Conservation (phyloP, 1,140 invertebrate genomes). For the Brachionus plicatilis region DNA sequence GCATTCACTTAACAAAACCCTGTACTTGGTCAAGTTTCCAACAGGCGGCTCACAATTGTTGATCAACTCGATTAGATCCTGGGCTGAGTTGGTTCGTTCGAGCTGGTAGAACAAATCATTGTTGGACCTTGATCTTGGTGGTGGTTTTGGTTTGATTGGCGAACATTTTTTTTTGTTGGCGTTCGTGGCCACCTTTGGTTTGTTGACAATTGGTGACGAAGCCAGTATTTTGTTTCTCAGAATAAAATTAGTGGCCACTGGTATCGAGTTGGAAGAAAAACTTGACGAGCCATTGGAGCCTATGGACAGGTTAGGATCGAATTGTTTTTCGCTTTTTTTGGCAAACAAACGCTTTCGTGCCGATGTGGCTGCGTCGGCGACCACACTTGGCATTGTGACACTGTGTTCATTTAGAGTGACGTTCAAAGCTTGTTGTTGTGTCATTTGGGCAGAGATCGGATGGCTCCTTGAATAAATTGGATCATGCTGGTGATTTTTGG, state of each 20-base stretch:
- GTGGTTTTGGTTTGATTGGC: neutral
- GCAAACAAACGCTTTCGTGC: neutral
- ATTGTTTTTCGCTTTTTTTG: slow-evolving; percentile 38
- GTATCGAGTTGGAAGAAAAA: neutral
- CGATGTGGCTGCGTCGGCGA: neutral
- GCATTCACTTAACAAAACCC: slow-evolving; percentile 11
- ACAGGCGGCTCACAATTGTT: slow-evolving; percentile 13
- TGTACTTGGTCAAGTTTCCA: neutral
- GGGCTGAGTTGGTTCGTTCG: slow-evolving; percentile 19
- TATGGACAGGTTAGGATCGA: neutral
- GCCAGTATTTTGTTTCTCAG: neutral
- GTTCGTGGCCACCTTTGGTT: neutral
- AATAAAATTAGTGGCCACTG: neutral
- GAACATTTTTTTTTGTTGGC: neutral
- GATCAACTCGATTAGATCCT: slow-evolving; percentile 27
- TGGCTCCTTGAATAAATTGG: slow-evolving; percentile 37
- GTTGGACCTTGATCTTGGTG: slow-evolving; percentile 25
- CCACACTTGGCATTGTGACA: neutral
- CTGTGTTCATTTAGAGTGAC: neutral
- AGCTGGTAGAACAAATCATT: slow-evolving; percentile 31
- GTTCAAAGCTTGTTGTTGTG: neutral
- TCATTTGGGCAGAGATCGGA: neutral
- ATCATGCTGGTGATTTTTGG: slow-evolving; percentile 26
- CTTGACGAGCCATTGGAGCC: neutral
- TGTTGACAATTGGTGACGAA: neutral